Conservation (phyloP, 2,888 invertebrate species). For the Lampropteryx suffumata region DNA sequence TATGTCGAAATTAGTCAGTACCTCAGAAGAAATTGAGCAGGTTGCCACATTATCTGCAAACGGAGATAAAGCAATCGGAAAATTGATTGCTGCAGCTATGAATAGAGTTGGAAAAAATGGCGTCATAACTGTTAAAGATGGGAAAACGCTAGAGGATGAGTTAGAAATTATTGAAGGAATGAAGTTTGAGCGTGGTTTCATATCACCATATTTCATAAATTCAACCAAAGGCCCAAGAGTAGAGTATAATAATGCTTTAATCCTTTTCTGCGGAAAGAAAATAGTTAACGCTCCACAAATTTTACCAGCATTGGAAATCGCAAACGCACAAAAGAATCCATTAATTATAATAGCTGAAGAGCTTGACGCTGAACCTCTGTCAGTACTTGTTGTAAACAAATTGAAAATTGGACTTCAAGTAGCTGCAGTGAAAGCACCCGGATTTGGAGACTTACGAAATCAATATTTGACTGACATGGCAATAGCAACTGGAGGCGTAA, state of each 20-base stretch:
- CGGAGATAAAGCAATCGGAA: constrained; percentile 95
- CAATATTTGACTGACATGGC: constrained; percentile 95
- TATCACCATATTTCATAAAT: constrained; percentile 99
- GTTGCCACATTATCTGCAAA: constrained; percentile 99
- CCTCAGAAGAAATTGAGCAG: constrained; percentile 98
- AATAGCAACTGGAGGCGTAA: constrained; percentile 93
- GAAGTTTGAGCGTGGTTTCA: constrained; percentile 99
- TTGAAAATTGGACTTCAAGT: constrained; percentile 95
- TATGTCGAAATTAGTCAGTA: constrained; percentile 95
- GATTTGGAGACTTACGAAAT: constrained; percentile 97
- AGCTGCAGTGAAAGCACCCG: constrained; percentile 97
- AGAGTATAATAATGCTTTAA: constrained; percentile 96
- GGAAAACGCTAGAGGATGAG: constrained; percentile 97
- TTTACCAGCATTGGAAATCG: constrained; percentile 97
- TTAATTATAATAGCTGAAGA: constrained; percentile 97
- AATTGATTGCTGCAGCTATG: constrained; percentile 98
- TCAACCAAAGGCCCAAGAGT: constrained; percentile 98
- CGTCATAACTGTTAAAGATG: constrained; percentile 99
- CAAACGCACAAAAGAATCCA: constrained; percentile 94
- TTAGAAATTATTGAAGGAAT: constrained; percentile 98
- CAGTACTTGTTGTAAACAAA: constrained; percentile 93
- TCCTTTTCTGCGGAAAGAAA: constrained; percentile 98
- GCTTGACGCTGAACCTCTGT: constrained; percentile 95
- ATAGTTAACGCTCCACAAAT: constrained; percentile 97
- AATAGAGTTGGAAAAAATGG: constrained; percentile 98